phyloP scores from a whole-genome alignment of 92 coral and sea anemone genomes.

The Scolanthus callimorphus region DNA sequence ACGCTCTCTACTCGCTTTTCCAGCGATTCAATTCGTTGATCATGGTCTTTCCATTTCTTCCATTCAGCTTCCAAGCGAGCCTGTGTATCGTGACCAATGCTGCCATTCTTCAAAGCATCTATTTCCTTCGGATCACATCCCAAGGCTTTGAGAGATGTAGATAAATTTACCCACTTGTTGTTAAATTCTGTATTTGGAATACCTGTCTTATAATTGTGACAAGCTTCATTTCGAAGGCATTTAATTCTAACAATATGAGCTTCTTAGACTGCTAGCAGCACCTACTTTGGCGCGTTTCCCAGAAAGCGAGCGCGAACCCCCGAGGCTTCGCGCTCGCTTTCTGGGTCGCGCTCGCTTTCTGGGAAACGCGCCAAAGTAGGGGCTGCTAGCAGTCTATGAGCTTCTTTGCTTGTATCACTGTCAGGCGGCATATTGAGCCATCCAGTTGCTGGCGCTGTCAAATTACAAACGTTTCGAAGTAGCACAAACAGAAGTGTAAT shows the following conservation, averaged over 20 bases:
- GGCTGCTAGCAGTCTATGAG: neutral
- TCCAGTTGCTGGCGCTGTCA: neutral
- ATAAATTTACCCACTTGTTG: neutral
- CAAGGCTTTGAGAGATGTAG: neutral
- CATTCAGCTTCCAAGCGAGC: no score
- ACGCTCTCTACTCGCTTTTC: neutral
- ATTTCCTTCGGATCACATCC: neutral
- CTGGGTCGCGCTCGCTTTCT: no score
- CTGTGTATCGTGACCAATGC: no score
- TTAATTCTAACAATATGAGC: no score
- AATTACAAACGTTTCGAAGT: neutral
- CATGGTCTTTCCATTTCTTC: neutral
- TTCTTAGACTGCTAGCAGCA: no score
- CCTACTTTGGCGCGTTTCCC: no score
- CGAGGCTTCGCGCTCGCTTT: no score
- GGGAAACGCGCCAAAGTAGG: no score
- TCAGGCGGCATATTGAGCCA: neutral
- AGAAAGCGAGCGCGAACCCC: no score
- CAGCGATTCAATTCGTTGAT: neutral
- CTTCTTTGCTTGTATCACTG: neutral
- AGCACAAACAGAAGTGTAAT: neutral
- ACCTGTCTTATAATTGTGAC: neutral
- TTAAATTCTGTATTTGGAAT: neutral
- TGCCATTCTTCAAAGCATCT: neutral
- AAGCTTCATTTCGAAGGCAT: neutral